phyloP scores from a whole-genome alignment of 2,797 vertebrate genomes.

The Microtus agrestis region DNA sequence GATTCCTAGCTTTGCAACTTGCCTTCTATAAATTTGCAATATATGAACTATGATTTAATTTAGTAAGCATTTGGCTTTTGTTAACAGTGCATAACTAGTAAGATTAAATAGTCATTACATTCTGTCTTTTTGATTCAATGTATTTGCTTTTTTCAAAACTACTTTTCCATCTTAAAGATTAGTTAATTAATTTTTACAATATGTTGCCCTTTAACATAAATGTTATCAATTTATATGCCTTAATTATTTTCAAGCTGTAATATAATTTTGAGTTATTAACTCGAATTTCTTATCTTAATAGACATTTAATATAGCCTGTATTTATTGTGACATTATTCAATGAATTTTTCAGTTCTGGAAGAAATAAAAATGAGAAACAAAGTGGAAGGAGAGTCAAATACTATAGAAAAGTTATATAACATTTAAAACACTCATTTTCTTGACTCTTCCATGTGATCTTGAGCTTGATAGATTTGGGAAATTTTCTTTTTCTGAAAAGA shows the following conservation, averaged over 20 bases:
- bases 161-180: not conserved
- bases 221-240: not conserved
- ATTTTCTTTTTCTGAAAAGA: not conserved
- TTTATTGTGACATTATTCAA: not conserved
- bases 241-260: not conserved
- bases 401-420: not conserved
- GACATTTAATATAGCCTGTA: not conserved
- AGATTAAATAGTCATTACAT: not conserved
- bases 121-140: not conserved
- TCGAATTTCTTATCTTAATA: not conserved
- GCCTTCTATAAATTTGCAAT: not conserved
- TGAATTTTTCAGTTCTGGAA: not conserved
- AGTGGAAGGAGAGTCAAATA: not conserved
- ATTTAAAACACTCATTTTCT: not conserved
- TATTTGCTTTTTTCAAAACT: not conserved
- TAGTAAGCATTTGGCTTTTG: not conserved
- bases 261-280: not conserved
- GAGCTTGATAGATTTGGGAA: not conserved
- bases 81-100: not conserved
- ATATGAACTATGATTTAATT: not conserved
- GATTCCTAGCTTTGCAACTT: not conserved
- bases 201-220: not conserved
- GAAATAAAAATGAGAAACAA: not conserved
- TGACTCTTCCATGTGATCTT: not conserved
- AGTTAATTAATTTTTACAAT: conserved; percentile 6